Base-by-base conservation (phyloP, 1,140 invertebrate species). In the Ceratosolen fusciceps region DNA sequence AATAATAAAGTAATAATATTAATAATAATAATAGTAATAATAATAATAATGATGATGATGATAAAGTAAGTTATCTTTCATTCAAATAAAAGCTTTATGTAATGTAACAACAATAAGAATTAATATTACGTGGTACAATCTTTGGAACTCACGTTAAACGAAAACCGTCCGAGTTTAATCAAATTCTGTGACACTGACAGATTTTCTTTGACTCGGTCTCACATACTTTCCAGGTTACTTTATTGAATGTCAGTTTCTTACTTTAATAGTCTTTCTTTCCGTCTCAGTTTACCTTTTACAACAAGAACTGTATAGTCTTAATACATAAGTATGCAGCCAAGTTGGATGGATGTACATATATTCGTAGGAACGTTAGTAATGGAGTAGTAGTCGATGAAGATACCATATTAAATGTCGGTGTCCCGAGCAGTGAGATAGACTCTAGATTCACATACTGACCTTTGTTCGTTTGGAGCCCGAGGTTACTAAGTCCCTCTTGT, bases 401-500 rank as follows among this genome's bases (percentile, higher is more conserved):
- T n/a, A n/a, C n/a, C n/a, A n/a, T n/a, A n/a, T n/a, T n/a, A n/a
- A n/a, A n/a, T n/a, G n/a, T n/a, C 31, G 7, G 21, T 29, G 31
- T 10, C 60, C 9, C 19, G 8, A 65, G 19, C 21, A 65, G n/a
- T 65, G 2, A 34, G 60, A 65, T 37, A 65, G 60, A 65, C 26
- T 65, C 34, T 7, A 1, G 1, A 65, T 65, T n/a, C 8, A 14
- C n/a, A 43, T 74, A 89, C 90, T 89, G 80, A 90, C 89, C 90
- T 90, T 89, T 90, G 29, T 83, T 80, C 14, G 86, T 81, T 70
- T 89, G 87, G 82, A 93, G 90, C 78, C 91, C 92, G 70, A 94
- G 89, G 85, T 93, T 93, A 88, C 92, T 93, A 91, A 94, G 93
- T 81, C 92, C 93, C 84, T 94, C 93, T 83, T 92, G 91, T 52